These are phyloP conservation scores for Ctenopoma kingsleyae DNA, from an alignment of 2,797 vertebrate species.

Conservation along the genomic window DNA sequence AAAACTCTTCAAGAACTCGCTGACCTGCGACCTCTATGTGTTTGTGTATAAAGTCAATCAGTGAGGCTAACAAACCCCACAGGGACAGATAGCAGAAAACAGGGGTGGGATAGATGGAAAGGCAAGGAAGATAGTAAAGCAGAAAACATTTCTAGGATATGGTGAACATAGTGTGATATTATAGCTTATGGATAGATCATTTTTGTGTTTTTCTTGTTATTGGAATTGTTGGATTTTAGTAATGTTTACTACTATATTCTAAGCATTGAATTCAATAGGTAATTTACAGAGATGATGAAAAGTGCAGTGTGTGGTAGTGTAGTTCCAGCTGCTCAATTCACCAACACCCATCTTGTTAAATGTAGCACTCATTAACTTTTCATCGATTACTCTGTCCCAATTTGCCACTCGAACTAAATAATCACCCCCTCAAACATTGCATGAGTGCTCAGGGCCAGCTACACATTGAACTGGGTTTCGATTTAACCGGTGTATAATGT, in stretches of 20 bases:
- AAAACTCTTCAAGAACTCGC: constrained; percentile 10
- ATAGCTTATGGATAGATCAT: background rate
- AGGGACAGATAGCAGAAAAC: constrained; percentile 14
- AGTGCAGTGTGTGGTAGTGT: no score
- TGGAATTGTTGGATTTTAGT: constrained; percentile 13
- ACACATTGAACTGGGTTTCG: constrained; percentile 41
- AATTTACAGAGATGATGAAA: constrained; percentile 4
- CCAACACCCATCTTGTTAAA: constrained; percentile 43
- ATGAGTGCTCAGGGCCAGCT: constrained; percentile 30
- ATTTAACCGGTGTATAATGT: constrained; percentile 69
- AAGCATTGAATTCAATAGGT: constrained; percentile 16
- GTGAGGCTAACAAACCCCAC: constrained; percentile 5
- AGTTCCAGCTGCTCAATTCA: constrained; percentile 44
- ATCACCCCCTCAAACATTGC: constrained; percentile 31
- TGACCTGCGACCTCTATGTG: constrained; percentile 38
- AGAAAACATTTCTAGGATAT: background rate
- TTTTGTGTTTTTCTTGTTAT: constrained; percentile 8
- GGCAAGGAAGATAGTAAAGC: background rate
- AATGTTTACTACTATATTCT: constrained; percentile 1
- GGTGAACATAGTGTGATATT: background rate
- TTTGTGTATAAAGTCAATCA: constrained; percentile 21
- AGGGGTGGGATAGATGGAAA: constrained; percentile 19
- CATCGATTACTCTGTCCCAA: constrained; percentile 56
- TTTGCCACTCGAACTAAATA: constrained; percentile 66
- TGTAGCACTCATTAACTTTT: constrained; percentile 61